Evolutionary conservation across 2,888 invertebrate genomes (phyloP).

Genomic region (Pimpla rufipes): DNA sequence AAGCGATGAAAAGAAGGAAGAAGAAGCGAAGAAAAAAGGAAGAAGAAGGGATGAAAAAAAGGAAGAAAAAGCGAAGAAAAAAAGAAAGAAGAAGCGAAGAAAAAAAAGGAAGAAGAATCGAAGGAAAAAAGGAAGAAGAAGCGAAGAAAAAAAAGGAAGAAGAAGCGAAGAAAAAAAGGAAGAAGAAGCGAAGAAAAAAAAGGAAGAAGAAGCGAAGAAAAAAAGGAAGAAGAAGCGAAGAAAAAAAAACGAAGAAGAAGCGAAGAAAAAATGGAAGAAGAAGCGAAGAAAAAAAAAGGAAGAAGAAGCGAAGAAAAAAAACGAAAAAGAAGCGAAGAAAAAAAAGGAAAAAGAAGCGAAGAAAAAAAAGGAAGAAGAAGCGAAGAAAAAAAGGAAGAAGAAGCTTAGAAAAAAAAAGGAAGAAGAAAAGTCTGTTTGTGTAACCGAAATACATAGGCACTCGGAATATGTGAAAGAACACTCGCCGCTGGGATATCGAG

Average conservation of each 20-base stretch:
- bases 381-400: neutral
- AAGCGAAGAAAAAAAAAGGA: neutral
- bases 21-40: neutral
- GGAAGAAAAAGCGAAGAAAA: neutral
- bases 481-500: slow-evolving; percentile 21
- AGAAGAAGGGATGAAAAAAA: neutral
- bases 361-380: neutral
- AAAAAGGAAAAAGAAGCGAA: neutral
- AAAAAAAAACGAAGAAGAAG: neutral
- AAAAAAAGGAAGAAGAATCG: neutral
- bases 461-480: slow-evolving; percentile 9
- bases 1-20: neutral
- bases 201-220: neutral
- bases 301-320: neutral
- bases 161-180: neutral
- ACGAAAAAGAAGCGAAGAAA: neutral
- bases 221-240: neutral
- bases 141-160: neutral
- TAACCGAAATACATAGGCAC: neutral
- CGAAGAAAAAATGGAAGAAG: no score
- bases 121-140: neutral
- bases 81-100: neutral
- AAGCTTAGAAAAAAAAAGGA: no score
- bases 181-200: neutral
- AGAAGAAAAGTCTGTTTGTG: neutral